These are phyloP conservation scores for Serripes groenlandicus DNA, from an alignment of 2,888 invertebrate species.

Conservation along the genomic window DNA sequence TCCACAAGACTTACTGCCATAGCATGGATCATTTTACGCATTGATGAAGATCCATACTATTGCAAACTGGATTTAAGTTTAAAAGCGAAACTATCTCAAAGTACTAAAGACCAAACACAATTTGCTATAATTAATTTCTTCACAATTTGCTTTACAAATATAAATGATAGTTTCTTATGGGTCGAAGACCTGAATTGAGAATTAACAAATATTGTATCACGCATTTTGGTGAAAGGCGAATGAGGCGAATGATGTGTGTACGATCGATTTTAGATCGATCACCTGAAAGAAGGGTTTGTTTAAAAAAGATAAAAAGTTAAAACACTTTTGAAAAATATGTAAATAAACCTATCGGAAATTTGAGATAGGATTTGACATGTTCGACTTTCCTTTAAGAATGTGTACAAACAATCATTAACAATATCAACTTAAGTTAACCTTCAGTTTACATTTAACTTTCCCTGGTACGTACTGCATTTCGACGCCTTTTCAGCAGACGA, in stretches of 20 bases:
- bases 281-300: background rate
- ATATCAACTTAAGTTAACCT: too few species aligned
- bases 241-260: too few species aligned
- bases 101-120: background rate
- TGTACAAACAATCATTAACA: too few species aligned
- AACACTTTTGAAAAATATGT: background rate
- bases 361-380: too few species aligned
- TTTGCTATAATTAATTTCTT: background rate
- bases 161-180: background rate
- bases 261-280: background rate
- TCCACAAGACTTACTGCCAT: background rate
- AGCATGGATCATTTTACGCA: background rate
- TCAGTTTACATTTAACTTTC: too few species aligned
- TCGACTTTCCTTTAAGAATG: too few species aligned
- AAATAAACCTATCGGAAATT: conserved; percentile 7
- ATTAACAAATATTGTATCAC: too few species aligned
- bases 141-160: background rate
- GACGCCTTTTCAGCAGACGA: too few species aligned
- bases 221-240: background rate
- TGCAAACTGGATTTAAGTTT: background rate
- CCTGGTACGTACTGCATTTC: too few species aligned
- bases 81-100: background rate
- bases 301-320: conserved; percentile 1
- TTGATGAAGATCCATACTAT: background rate
- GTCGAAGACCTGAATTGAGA: too few species aligned